Evolutionary conservation across 2,888 invertebrate genomes (phyloP).

Genomic region (Eutolmus rufibarbis): DNA sequence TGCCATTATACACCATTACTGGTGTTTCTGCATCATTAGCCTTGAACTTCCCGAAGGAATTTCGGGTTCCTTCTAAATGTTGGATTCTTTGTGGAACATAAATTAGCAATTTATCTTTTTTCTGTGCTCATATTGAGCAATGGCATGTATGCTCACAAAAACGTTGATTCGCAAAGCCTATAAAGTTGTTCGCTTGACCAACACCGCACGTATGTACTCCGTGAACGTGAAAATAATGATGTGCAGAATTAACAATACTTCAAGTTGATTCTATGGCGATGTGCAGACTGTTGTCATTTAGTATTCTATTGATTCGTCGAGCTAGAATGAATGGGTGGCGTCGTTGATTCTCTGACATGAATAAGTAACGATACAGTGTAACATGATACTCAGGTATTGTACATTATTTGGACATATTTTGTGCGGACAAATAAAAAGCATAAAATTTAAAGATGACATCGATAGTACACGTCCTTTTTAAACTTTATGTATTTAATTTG

Average conservation of each 20-base stretch:
- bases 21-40: neutral
- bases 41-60: neutral
- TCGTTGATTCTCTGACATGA: neutral
- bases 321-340: neutral
- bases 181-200: neutral
- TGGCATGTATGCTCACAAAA: neutral
- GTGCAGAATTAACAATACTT: neutral
- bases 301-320: neutral
- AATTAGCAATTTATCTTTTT: neutral
- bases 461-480: neutral
- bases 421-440: neutral
- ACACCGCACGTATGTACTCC: neutral
- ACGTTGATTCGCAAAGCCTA: neutral
- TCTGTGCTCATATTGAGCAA: neutral
- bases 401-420: neutral
- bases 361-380: neutral
- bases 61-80: neutral
- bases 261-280: neutral
- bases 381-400: neutral
- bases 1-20: neutral
- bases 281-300: neutral
- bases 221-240: neutral
- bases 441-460: neutral
- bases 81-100: neutral
- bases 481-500: neutral